Percentiles rank a stretch among this genome's conserved stretches.
These are phyloP conservation scores for Petrolisthes cinctipes DNA, from an alignment of 2,888 invertebrate species.

Conservation along the genomic window DNA sequence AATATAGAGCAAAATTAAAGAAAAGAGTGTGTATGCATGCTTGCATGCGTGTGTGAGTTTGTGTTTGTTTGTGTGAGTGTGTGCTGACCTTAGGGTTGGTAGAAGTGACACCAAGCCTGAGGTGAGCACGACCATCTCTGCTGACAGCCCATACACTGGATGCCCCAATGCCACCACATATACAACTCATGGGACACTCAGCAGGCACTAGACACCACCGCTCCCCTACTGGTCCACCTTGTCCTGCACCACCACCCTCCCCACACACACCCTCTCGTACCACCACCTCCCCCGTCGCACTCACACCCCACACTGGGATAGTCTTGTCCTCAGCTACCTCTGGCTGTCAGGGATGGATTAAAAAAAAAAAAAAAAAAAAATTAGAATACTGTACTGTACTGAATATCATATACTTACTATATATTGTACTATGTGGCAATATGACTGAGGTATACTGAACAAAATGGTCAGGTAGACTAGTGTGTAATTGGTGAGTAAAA, in stretches of 20 bases:
- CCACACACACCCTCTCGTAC: conserved; percentile 83
- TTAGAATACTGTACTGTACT: neutral
- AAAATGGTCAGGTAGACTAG: neutral
- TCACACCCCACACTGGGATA: conserved; percentile 82
- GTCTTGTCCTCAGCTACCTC: conserved; percentile 58
- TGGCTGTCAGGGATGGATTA: conserved; percentile 29
- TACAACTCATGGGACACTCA: conserved; percentile 71
- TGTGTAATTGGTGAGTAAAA: no score
- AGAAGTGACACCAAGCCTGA: conserved; percentile 80
- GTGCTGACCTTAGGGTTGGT: conserved; percentile 74
- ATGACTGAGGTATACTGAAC: neutral
- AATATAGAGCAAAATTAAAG: conserved; percentile 4
- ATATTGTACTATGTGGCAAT: neutral
- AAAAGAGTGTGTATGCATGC: neutral
- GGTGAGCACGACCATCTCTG: conserved; percentile 86
- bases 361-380: neutral
- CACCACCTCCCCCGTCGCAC: conserved; percentile 87
- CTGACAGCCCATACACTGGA: conserved; percentile 85
- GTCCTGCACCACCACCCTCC: conserved; percentile 80
- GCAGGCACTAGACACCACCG: conserved; percentile 86
- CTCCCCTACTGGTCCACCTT: conserved; percentile 75
- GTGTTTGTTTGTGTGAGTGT: no score
- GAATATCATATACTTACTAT: neutral
- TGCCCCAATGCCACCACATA: conserved; percentile 29
- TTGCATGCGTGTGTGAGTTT: no score